phyloP scores from a whole-genome alignment of 2,113 vertebrate species.

The Solea solea region DNA sequence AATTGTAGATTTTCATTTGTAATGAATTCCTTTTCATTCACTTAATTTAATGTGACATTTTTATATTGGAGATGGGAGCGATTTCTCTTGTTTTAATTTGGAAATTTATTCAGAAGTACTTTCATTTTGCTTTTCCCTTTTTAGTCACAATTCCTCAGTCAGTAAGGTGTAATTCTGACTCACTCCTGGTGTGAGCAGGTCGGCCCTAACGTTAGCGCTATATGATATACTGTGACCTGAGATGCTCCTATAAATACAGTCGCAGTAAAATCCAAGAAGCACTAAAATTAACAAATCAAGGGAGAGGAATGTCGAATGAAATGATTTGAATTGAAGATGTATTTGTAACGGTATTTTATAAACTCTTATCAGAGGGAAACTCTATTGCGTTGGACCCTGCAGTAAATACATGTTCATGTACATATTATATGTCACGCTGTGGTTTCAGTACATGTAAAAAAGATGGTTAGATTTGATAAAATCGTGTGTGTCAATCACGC shows the following conservation, averaged over 20 bases:
- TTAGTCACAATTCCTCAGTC: constrained; percentile 31
- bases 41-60: background rate
- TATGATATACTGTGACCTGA: constrained; percentile 68
- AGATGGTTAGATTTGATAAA: constrained; percentile 52
- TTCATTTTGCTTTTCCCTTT: background rate
- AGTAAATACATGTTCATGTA: background rate
- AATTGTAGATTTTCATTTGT: background rate
- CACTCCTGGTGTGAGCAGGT: constrained; percentile 37
- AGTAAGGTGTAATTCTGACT: constrained; percentile 44
- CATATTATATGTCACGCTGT: constrained; percentile 31
- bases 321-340: background rate
- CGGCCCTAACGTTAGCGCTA: constrained; percentile 70
- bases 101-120: background rate
- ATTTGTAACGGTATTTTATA: background rate
- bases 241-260: constrained; percentile 49
- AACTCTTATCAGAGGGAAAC: background rate
- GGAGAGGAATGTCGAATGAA: constrained; percentile 3
- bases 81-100: constrained; percentile 4
- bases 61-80: background rate
- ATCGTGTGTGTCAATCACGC: constrained; percentile 55
- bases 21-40: background rate
- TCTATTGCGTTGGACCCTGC: background rate
- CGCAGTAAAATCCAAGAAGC: constrained; percentile 42
- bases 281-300: constrained; percentile 12
- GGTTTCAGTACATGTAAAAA: constrained; percentile 58